Conservation (phyloP, 2,888 invertebrate genomes). For the Athalia rosae region DNA sequence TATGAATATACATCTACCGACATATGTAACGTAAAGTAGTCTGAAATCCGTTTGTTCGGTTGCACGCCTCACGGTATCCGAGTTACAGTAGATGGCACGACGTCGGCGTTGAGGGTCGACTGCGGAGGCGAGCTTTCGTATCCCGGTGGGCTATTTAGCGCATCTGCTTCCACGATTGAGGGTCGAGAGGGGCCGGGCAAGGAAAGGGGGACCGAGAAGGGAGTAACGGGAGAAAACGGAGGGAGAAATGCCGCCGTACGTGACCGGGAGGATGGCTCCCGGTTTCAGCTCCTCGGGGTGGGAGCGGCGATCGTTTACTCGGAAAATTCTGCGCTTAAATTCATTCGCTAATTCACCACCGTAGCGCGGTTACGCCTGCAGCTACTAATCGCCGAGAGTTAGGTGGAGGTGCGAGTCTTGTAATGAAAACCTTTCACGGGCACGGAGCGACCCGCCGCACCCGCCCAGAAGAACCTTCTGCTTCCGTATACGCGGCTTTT, state of each 20-base stretch:
- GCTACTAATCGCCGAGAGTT: not conserved
- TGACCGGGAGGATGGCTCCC: constrained; percentile 48
- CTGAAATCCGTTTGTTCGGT: constrained; percentile 12
- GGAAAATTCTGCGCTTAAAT: constrained; percentile 50
- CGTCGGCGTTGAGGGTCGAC: constrained; percentile 44
- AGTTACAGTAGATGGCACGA: constrained; percentile 15
- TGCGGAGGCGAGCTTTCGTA: constrained; percentile 58
- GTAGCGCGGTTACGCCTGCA: constrained; percentile 9
- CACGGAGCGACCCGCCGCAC: not conserved
- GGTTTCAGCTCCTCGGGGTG: not conserved
- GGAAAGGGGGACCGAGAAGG: constrained; percentile 45
- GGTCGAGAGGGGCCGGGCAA: constrained; percentile 47
- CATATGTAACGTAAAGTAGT: not conserved
- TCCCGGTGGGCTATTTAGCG: constrained; percentile 69
- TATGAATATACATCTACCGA: not conserved
- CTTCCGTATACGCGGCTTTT: not conserved
- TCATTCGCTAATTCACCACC: constrained; percentile 53
- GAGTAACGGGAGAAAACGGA: constrained; percentile 48
- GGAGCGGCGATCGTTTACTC: constrained; percentile 49
- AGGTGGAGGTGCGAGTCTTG: constrained; percentile 4
- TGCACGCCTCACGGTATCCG: constrained; percentile 27
- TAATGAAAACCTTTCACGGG: constrained; percentile 23
- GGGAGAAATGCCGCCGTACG: constrained; percentile 49
- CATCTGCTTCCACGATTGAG: constrained; percentile 65
- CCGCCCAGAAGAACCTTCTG: not conserved